phyloP scores from a whole-genome alignment of 2,113 vertebrate species.

The Sapayoa aenigma region DNA sequence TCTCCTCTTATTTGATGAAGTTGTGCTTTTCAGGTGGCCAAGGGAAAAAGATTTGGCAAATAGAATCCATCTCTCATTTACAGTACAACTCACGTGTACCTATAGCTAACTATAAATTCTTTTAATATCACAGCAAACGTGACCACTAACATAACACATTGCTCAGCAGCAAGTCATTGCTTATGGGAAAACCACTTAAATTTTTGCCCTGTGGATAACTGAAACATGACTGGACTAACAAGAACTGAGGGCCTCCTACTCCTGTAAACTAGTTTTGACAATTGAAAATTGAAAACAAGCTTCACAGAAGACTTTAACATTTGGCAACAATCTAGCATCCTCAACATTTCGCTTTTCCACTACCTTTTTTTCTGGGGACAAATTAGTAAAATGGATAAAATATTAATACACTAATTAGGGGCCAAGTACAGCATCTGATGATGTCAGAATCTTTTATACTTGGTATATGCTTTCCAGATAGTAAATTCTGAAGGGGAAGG shows the following conservation, averaged over 20 bases:
- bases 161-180: neutral
- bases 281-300: neutral
- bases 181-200: neutral
- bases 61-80: neutral
- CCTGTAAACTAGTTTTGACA: neutral
- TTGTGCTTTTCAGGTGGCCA: neutral
- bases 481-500: neutral
- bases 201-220: neutral
- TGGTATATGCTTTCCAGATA: neutral
- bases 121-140: neutral
- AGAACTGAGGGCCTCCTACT: neutral
- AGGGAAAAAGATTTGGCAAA: neutral
- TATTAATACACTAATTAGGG: neutral
- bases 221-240: neutral
- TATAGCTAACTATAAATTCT: neutral
- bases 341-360: neutral
- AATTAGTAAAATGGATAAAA: neutral
- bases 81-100: neutral
- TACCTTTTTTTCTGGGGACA: neutral
- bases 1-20: neutral
- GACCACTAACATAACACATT: neutral
- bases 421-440: neutral
- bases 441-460: neutral
- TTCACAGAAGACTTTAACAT: neutral
- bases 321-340: neutral